Evolutionary conservation across 2,113 vertebrate species (phyloP).

Genomic region (Mormoops blainvillei): DNA sequence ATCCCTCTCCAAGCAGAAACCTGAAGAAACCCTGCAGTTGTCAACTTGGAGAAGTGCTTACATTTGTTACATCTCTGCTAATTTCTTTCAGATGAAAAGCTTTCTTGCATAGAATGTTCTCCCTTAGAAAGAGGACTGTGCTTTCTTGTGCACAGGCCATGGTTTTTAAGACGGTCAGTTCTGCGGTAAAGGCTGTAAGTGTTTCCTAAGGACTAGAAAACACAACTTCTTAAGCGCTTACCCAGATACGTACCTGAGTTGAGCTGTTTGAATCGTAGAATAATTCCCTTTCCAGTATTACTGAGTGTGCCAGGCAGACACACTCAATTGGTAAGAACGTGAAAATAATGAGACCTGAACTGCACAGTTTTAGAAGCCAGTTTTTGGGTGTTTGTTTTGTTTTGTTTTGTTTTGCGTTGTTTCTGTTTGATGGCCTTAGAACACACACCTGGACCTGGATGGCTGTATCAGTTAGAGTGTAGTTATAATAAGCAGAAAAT

Average conservation of each 20-base stretch:
- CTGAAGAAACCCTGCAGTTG: neutral
- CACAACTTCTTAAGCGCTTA: neutral
- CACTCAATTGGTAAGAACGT: neutral
- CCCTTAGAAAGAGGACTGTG: neutral
- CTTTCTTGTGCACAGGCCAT: neutral
- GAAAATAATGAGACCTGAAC: neutral
- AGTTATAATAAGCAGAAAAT: conserved; percentile 20
- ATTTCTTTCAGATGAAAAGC: neutral
- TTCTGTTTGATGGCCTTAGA: neutral
- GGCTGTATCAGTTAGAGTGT: neutral
- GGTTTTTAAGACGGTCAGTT: neutral
- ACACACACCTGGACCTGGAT: neutral
- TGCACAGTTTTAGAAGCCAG: neutral
- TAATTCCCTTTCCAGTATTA: neutral
- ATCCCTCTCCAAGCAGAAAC: neutral
- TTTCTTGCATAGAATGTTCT: neutral
- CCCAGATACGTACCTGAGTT: neutral
- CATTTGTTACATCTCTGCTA: neutral
- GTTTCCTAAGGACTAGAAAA: neutral
- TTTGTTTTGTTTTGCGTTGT: too few species aligned
- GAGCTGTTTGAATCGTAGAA: neutral
- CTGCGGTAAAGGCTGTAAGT: neutral
- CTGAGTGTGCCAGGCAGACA: neutral
- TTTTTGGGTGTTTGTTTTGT: neutral
- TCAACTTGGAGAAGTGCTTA: neutral